phyloP scores from a whole-genome alignment of 2,113 vertebrate species.

The Cyprinodon brontotheroides region DNA sequence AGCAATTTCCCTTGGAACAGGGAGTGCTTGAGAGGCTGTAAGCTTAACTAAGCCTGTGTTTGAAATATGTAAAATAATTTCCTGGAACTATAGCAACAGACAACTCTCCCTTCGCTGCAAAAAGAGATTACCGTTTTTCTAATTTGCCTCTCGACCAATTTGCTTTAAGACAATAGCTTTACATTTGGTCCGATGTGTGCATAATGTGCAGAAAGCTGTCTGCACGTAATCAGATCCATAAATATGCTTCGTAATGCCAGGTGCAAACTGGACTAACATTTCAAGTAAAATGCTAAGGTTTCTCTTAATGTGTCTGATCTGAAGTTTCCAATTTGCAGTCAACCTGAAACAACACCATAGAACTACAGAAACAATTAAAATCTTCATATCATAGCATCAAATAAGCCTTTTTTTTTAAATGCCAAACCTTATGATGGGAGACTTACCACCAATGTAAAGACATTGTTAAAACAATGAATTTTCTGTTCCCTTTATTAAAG shows the following conservation, averaged over 20 bases:
- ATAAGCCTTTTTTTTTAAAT: not conserved
- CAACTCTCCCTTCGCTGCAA: not conserved
- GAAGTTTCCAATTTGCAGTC: constrained; percentile 2
- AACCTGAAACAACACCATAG: not conserved
- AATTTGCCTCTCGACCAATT: not conserved
- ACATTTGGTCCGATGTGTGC: not conserved
- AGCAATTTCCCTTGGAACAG: not conserved
- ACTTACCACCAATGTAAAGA: no score
- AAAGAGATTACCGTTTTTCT: not conserved
- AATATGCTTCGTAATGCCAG: not conserved
- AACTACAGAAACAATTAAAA: not conserved
- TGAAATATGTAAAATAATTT: not conserved
- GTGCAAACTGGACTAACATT: not conserved
- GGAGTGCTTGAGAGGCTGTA: not conserved
- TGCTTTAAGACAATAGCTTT: not conserved
- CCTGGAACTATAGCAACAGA: not conserved
- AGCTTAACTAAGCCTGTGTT: not conserved
- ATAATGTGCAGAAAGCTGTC: not conserved
- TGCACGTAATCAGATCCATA: not conserved
- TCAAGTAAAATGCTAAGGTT: not conserved
- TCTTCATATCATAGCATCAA: constrained; percentile 20
- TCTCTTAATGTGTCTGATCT: constrained; percentile 6
- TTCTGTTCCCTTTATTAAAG: not conserved
- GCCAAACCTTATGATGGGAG: no score
- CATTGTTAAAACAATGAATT: not conserved